Evolutionary conservation across 1,140 invertebrate genomes (phyloP), one percentile per base, ranked within the genome.

Genomic region (Patella vulgata): DNA sequence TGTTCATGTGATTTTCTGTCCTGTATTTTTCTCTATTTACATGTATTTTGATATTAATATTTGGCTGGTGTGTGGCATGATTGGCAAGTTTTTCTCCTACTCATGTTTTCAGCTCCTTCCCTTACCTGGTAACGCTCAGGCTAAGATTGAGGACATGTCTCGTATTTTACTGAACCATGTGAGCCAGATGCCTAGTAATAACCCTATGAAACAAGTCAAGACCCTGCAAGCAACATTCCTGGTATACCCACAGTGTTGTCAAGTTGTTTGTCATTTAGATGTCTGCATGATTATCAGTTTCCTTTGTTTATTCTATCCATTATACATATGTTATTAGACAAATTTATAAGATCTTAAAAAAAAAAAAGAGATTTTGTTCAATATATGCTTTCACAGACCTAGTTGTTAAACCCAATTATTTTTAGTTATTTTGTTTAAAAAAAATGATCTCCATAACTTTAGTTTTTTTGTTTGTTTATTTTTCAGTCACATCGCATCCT

Each of bases 71-170:
- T 54, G 14, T 48, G 30, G 48, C 27, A 48, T 48, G 19, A 58
- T 28, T 17, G 27, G 14, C 23, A 21, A 31, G 25, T 21, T 17
- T 28, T 50, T 42, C 30, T 28, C 30, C 40, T 50, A 21, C 33
- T 30, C 59, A 27, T 47, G 25, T 31, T 75, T 74, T 59, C 81
- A 84, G 81, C 74, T 83, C 36, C 63, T 83, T 51, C 78, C 76
- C 46, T 58, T 82, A 27, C 79, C 80, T 63, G 77, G 80, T 51
- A 82, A 82, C 64, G 82, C 82, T 50, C 79, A 82, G 71, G 82
- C 84, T 47, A 85, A 85, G 68, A 83, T 85, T 31, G 84, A 85
- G 63, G 84, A 83, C 69, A 77, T 83, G 63, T 84, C 82, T 36
- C 69, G 80, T 44, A 64, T 78, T 27, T 70, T 84, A 51, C 76